A percentile compares a stretch with the other conserved stretches of the same genome.
phyloP scores from a whole-genome alignment of 1,140 invertebrate genomes.

The Saccostrea echinata region DNA sequence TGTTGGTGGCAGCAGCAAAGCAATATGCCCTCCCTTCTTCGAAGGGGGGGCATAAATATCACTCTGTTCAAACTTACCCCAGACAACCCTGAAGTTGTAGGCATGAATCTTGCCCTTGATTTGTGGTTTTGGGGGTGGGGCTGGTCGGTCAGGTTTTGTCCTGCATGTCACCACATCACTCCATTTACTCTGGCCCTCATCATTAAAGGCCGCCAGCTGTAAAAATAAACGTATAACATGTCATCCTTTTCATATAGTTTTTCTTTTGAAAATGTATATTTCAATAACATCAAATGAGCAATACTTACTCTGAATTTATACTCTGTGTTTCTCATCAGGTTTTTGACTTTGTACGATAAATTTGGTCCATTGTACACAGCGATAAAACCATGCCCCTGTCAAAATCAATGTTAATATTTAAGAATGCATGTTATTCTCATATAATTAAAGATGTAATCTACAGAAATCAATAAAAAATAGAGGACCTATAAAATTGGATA shows the following conservation, averaged over 20 bases:
- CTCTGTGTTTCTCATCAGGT: slow-evolving; percentile 86
- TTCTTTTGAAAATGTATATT: background rate
- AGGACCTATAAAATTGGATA: no score
- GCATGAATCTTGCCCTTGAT: slow-evolving; percentile 90
- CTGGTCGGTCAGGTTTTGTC: slow-evolving; percentile 88
- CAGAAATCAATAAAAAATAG: no score
- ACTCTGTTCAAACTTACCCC: slow-evolving; percentile 81
- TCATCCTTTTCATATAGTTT: background rate
- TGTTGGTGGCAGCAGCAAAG: no score
- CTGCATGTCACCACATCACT: slow-evolving; percentile 88
- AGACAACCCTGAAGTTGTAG: slow-evolving; percentile 87
- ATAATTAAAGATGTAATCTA: no score
- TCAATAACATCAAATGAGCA: background rate
- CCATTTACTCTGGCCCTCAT: slow-evolving; percentile 90
- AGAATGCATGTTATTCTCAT: no score
- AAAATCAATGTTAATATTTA: slow-evolving; percentile 40
- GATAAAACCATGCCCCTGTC: slow-evolving; percentile 88
- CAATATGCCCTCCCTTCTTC: no score
- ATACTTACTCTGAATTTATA: slow-evolving; percentile 87
- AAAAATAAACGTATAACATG: slow-evolving; percentile 24
- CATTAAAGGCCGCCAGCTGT: slow-evolving; percentile 88
- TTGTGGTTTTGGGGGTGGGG: slow-evolving; percentile 86
- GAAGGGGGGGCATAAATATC: no score
- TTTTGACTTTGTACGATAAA: slow-evolving; percentile 84
- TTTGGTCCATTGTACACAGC: slow-evolving; percentile 89